These are phyloP conservation scores for Aphidius ervi DNA, from an alignment of 1,140 invertebrate species.

Conservation along the genomic window DNA sequence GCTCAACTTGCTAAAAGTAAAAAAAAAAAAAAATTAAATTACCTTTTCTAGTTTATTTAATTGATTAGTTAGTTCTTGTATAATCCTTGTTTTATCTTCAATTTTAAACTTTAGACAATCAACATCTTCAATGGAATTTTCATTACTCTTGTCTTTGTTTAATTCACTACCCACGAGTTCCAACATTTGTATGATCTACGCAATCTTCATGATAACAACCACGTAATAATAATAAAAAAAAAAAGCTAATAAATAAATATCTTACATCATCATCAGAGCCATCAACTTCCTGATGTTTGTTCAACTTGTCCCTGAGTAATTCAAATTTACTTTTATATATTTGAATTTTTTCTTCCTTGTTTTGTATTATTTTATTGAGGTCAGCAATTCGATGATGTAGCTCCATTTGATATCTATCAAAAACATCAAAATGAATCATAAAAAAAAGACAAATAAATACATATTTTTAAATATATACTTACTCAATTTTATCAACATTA, in stretches of 20 bases:
- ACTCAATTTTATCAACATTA: constrained; percentile 17
- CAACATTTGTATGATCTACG: constrained; percentile 35
- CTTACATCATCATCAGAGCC: constrained; percentile 32
- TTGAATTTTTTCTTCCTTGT: constrained; percentile 31
- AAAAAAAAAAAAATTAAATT: constrained; percentile 23
- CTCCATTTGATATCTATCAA: constrained; percentile 31
- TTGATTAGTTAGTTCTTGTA: constrained; percentile 31
- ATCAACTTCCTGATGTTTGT: constrained; percentile 24
- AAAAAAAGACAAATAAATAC: background rate
- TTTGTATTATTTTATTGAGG: constrained; percentile 27
- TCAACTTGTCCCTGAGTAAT: constrained; percentile 31
- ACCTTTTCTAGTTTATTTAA: constrained; percentile 40
- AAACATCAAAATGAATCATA: background rate
- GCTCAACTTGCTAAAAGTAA: background rate
- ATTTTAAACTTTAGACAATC: background rate
- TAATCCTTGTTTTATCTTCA: constrained; percentile 36
- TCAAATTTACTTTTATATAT: constrained; percentile 30
- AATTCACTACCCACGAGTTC: constrained; percentile 36
- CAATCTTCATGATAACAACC: constrained; percentile 3
- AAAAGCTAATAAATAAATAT: constrained; percentile 18
- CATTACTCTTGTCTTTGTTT: constrained; percentile 24
- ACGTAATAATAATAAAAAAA: background rate
- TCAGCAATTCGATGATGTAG: constrained; percentile 30
- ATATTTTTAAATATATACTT: constrained; percentile 7
- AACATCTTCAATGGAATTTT: constrained; percentile 4